Base-by-base conservation (phyloP, 2,797 vertebrate species). In the Poeciliopsis presidionis region DNA sequence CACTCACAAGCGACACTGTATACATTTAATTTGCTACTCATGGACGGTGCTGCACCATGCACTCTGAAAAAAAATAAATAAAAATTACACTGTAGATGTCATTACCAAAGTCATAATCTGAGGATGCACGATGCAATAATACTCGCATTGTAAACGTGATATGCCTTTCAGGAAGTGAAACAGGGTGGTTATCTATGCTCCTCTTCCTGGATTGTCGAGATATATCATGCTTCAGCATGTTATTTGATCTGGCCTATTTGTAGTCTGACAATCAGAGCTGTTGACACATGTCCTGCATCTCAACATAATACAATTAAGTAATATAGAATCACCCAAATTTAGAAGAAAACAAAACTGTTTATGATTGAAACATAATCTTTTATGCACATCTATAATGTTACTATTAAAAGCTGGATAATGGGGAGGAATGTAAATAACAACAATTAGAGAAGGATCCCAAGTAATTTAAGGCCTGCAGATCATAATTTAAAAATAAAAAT, bases 121-220 rank as follows among this genome's bases (percentile, higher is more conserved):
- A 67, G 51, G 36, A 81, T 90, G 63, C 76, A 78, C 84, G 63
- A 59, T 86, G 76, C 81, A 79, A 77, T 69, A 61, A 72, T 49
- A 59, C 80, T 8, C 45, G n/a, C 11, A 71, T 9, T 25, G 39
- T 30, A 49, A 72, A 80, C 51, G 79, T 79, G 57, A 75, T 81
- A 83, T 88, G 41, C 67, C 43, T 76, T 81, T 81, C 74, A 93
- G 90, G 89, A 92, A 93, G 90, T 93, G 83, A 78, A n/a, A 39
- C 55, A 55, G 47, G 75, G 59, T 74, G 36, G 82, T 76, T 71
- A 41, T 74, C 73, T 82, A 78, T 87, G 79, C 73, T 78, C 67
- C 76, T 75, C 81, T 85, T 86, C 87, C 88, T 85, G 86, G 3
- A 61, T 80, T 72, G 65, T 69, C 55, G 20, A 79, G 61, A 76